These are phyloP conservation scores for Nanorana parkeri DNA, from an alignment of 2,113 vertebrate species.

Conservation along the genomic window DNA sequence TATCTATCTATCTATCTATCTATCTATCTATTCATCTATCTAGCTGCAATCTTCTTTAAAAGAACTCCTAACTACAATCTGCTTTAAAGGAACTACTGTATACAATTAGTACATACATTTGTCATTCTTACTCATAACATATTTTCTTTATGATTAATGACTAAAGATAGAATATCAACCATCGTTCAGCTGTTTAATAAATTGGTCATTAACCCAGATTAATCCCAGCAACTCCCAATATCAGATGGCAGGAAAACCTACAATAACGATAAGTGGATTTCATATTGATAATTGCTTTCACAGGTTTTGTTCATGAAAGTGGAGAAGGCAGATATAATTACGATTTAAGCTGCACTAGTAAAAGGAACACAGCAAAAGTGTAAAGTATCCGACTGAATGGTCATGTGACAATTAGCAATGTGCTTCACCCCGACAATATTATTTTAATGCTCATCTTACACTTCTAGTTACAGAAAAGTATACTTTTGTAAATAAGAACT, in stretches of 20 bases:
- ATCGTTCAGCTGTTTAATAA: background rate
- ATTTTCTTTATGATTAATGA: background rate
- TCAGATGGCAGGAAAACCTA: conserved; percentile 17
- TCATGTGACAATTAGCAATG: background rate
- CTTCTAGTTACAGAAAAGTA: too few relatives aligned
- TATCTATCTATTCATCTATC: background rate
- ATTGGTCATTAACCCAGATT: background rate
- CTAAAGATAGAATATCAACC: background rate
- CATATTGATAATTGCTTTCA: conserved; percentile 24
- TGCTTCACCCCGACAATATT: background rate
- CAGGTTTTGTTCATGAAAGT: conserved; percentile 18
- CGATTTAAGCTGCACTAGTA: background rate
- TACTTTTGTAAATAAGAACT: too few relatives aligned
- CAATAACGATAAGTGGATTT: background rate
- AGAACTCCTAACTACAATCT: background rate
- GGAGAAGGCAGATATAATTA: conserved; percentile 7
- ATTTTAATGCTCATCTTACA: too few relatives aligned
- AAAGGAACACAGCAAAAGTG: conserved; percentile 18
- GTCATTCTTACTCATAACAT: background rate
- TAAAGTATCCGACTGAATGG: background rate
- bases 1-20: too few relatives aligned
- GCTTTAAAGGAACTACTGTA: background rate
- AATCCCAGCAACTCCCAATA: conserved; percentile 12
- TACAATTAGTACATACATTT: too few relatives aligned
- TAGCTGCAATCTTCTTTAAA: background rate